Evolutionary conservation across 2,888 invertebrate species (phyloP).

Genomic region (Nemotelus nigrinus): DNA sequence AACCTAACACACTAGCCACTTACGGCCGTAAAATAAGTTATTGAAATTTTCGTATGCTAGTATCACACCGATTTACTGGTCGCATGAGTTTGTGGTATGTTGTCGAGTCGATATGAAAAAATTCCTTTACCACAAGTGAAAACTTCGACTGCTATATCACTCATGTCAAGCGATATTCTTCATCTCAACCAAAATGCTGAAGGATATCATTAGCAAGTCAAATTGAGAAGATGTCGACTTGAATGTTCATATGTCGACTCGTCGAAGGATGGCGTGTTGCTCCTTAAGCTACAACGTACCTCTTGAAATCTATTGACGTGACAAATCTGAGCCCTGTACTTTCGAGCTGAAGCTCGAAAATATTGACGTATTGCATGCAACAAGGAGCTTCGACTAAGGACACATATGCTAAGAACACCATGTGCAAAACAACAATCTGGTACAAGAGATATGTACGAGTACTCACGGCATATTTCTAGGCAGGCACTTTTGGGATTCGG

Average conservation of each 20-base stretch:
- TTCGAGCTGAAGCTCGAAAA: background rate
- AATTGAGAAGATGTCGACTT: constrained; percentile 40
- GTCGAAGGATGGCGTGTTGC: background rate
- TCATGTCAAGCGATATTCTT: constrained; percentile 36
- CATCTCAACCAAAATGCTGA: constrained; percentile 14
- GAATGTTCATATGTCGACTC: constrained; percentile 6
- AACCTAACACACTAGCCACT: too few species aligned
- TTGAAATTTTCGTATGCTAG: background rate
- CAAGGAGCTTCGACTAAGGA: background rate
- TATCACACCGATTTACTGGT: constrained; percentile 6
- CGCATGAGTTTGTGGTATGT: background rate
- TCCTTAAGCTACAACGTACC: too few species aligned
- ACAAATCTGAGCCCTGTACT: too few species aligned
- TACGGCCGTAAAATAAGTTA: too few species aligned
- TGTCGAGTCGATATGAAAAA: constrained; percentile 12
- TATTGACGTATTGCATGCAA: constrained; percentile 32
- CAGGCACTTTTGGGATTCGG: background rate
- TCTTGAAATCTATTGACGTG: too few species aligned
- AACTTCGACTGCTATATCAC: constrained; percentile 29
- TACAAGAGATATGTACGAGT: background rate
- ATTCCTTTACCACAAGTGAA: constrained; percentile 25
- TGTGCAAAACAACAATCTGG: background rate
- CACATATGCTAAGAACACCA: background rate
- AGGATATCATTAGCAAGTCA: constrained; percentile 44
- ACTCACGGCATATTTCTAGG: background rate